A percentile compares a stretch with the other conserved stretches of the same genome.
phyloP scores from a whole-genome alignment of 1,140 invertebrate genomes.

The Polypedilum vanderplanki region DNA sequence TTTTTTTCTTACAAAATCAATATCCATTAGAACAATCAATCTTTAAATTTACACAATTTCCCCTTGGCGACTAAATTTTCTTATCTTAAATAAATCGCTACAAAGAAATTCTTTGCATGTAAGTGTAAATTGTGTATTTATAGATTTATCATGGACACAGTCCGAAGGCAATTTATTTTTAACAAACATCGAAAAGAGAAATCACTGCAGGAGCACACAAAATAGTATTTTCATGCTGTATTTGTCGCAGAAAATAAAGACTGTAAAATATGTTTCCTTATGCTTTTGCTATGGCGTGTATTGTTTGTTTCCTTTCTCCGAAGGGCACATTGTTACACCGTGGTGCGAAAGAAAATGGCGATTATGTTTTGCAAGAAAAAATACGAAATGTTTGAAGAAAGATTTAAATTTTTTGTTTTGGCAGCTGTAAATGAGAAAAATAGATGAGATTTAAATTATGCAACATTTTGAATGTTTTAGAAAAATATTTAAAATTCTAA shows the following conservation, averaged over 20 bases:
- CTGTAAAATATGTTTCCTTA: conserved; percentile 6
- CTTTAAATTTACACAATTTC: neutral
- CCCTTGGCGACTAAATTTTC: neutral
- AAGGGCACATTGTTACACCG: neutral
- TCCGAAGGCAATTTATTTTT: neutral
- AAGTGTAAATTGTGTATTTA: no score
- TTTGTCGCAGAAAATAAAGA: conserved; percentile 16
- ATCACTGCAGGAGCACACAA: neutral
- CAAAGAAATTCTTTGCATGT: neutral
- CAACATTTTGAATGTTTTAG: neutral
- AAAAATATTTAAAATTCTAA: neutral
- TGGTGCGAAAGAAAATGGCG: neutral
- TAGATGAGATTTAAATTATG: neutral
- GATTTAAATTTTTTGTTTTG: neutral
- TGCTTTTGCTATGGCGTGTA: neutral
- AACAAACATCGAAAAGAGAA: neutral
- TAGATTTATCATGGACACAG: no score
- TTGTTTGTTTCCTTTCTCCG: neutral
- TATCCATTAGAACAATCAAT: neutral
- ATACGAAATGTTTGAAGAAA: neutral
- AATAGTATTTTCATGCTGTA: neutral
- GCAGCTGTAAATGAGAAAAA: neutral
- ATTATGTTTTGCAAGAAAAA: neutral
- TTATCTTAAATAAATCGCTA: neutral
- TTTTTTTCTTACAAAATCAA: neutral